Evolutionary conservation across 2,888 invertebrate genomes (phyloP).

Genomic region (Drosophila peninsularis): DNA sequence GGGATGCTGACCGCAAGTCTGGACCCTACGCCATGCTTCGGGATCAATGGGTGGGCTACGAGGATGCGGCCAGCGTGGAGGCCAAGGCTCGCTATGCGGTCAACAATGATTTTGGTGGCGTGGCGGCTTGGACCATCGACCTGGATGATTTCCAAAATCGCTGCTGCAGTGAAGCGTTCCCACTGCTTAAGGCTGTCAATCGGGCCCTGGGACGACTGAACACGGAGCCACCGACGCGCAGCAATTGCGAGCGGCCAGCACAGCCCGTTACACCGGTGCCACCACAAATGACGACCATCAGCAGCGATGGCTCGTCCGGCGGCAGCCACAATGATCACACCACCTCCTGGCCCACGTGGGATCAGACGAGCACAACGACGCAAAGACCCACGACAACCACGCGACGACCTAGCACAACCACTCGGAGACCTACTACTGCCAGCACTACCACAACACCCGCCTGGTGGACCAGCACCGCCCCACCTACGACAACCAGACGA

Average conservation of each 20-base stretch:
- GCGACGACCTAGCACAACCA: conserved; percentile 58
- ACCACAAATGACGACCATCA: conserved; percentile 90
- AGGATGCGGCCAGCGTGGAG: conserved; percentile 91
- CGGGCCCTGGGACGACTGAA: conserved; percentile 89
- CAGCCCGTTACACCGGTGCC: conserved; percentile 91
- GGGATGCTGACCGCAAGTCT: conserved; percentile 86
- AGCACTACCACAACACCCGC: conserved; percentile 83
- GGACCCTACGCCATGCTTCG: conserved; percentile 91
- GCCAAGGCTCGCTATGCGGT: conserved; percentile 91
- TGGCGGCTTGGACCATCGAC: conserved; percentile 94
- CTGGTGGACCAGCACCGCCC: conserved; percentile 83
- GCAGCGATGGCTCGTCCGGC: conserved; percentile 86
- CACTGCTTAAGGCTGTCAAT: conserved; percentile 91
- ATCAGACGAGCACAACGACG: conserved; percentile 55
- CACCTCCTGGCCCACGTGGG: conserved; percentile 80
- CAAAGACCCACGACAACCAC: conserved; percentile 71
- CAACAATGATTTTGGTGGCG: conserved; percentile 90
- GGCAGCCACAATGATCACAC: conserved; percentile 72
- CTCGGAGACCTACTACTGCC: conserved; percentile 54
- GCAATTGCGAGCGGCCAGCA: conserved; percentile 89
- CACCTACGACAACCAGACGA: conserved; percentile 68
- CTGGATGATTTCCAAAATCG: conserved; percentile 94
- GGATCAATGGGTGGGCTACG: conserved; percentile 96
- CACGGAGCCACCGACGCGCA: conserved; percentile 85
- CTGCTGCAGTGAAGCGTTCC: conserved; percentile 92